These are phyloP conservation scores for Dynastes tityus DNA, from an alignment of 2,888 invertebrate species.

Conservation along the genomic window DNA sequence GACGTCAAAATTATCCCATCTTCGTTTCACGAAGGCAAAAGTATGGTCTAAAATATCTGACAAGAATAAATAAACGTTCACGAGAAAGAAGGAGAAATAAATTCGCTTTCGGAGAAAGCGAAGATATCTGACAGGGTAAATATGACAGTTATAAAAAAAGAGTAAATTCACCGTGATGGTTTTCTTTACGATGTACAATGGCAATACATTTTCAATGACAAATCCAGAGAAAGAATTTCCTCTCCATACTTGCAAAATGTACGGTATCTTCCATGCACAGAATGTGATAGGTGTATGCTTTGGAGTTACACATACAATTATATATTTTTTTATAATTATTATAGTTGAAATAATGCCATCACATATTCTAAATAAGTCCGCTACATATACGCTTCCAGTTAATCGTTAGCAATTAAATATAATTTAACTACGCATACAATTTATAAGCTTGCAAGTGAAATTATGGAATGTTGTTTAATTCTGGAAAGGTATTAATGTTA, in stretches of 20 bases:
- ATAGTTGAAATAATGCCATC: neutral
- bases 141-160: constrained; percentile 44
- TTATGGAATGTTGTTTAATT: too few relatives aligned
- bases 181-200: constrained; percentile 43
- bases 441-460: too few relatives aligned
- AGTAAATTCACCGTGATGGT: constrained; percentile 36
- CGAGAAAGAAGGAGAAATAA: constrained; percentile 23
- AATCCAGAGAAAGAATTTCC: constrained; percentile 40
- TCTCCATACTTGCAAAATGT: too few relatives aligned
- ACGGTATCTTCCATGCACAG: too few relatives aligned
- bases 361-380: neutral
- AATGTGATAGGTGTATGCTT: too few relatives aligned
- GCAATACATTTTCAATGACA: constrained; percentile 43
- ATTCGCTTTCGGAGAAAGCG: constrained; percentile 31
- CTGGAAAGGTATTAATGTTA: too few relatives aligned
- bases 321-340: too few relatives aligned
- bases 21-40: neutral
- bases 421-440: too few relatives aligned
- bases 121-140: constrained; percentile 18
- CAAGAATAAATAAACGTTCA: constrained; percentile 35
- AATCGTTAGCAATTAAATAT: too few relatives aligned
- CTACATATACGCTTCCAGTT: too few relatives aligned
- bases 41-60: constrained; percentile 14
- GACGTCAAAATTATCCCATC: neutral
- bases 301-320: too few relatives aligned